Percentiles rank a stretch among this genome's conserved stretches.
phyloP scores from a whole-genome alignment of 53 echinoderm and acorn worm genomes.

The Zoroaster sp. region DNA sequence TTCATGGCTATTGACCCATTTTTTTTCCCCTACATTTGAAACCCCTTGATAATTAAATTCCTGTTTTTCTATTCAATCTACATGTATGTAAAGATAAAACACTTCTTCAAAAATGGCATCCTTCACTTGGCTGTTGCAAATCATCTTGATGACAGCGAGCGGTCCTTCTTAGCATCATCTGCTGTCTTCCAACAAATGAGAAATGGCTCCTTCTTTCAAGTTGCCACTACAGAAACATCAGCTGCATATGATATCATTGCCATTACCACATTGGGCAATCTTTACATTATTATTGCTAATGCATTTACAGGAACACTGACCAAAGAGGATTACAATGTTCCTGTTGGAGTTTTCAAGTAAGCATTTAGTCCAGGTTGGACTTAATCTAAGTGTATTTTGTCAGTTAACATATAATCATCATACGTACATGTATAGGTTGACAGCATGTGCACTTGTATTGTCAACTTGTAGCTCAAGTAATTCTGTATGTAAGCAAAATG shows the following conservation, averaged over 20 bases:
- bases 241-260: conserved; percentile 68
- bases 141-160: conserved; percentile 40
- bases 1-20: not conserved
- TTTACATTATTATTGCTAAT: conserved; percentile 71
- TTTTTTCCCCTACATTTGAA: not conserved
- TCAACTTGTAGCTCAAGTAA: no score
- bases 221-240: conserved; percentile 31
- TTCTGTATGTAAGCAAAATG: no score
- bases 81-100: conserved; percentile 68
- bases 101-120: conserved; percentile 65
- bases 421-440: no score
- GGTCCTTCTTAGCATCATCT: conserved; percentile 43
- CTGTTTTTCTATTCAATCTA: no score
- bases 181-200: not conserved
- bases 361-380: not conserved
- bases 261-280: conserved; percentile 43
- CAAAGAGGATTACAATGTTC: conserved; percentile 61
- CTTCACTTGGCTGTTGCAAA: conserved; percentile 82
- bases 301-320: conserved; percentile 71
- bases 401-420: no score
- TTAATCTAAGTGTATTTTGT: no score
- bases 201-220: conserved; percentile 40
- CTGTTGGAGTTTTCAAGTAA: conserved; percentile 79
- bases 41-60: not conserved
- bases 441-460: no score